Percentiles rank a stretch among this genome's conserved stretches.
Evolutionary conservation across 1,140 invertebrate species (phyloP).

Genomic region (Pteromalus puparum): DNA sequence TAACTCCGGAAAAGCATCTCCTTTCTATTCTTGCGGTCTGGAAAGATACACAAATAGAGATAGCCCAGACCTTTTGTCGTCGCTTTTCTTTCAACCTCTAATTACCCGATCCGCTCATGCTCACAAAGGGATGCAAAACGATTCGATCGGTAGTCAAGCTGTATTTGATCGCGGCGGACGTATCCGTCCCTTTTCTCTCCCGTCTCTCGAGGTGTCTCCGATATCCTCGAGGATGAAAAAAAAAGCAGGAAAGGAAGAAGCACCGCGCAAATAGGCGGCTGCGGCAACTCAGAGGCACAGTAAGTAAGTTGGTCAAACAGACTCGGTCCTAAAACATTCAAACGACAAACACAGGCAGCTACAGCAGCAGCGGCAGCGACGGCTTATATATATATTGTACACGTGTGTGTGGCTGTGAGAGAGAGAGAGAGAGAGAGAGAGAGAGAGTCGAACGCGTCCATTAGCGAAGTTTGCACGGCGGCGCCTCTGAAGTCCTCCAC

Average conservation of each 20-base stretch:
- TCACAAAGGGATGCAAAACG: not conserved
- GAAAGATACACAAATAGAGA: not conserved
- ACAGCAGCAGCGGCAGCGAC: constrained; percentile 41
- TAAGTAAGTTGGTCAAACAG: constrained; percentile 73
- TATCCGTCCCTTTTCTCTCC: not conserved
- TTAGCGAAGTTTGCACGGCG: constrained; percentile 75
- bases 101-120: not conserved
- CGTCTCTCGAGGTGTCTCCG: not conserved
- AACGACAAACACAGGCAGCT: constrained; percentile 70
- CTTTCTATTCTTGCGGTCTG: not conserved
- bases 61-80: not conserved
- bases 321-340: constrained; percentile 73
- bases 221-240: constrained; percentile 14
- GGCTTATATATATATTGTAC: not conserved
- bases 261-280: constrained; percentile 59
- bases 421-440: too few species aligned
- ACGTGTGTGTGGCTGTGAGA: constrained; percentile 48
- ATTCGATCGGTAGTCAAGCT: constrained; percentile 1
- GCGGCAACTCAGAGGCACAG: constrained; percentile 70
- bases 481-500: constrained; percentile 69
- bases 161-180: constrained; percentile 21
- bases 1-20: constrained; percentile 32
- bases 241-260: constrained; percentile 18
- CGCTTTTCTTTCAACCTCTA: not conserved
- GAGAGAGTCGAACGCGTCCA: constrained; percentile 62